Base-by-base conservation (phyloP, 2,113 vertebrate species). In the Mastomys natalensis region DNA sequence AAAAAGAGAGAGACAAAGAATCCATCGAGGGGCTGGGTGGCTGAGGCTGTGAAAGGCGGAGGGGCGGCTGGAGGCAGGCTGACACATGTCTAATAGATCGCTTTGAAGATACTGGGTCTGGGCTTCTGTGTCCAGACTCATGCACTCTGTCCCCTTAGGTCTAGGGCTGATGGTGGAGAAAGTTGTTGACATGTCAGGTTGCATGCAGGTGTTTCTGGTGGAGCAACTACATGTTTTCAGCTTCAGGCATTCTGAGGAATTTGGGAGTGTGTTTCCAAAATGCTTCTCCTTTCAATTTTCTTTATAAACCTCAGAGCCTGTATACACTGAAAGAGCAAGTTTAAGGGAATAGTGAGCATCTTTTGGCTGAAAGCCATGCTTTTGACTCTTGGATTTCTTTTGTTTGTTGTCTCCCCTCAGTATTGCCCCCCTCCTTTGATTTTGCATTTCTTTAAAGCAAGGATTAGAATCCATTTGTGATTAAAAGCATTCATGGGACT, bases 321-420 rank as follows among this genome's bases (percentile, higher is more conserved):
- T 94, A 87, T 90, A 94, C 58, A 78, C 66, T 62, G 48, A 53
- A 91, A 81, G 3, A 90, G 48, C 40, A 74, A 62, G 89, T 90
- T 51, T 78, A 86, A 31, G 15, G 90, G 31, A 68, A 45, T 66
- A 53, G 21, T 77, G 43, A 94, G 12, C 43, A 88, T 40, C 31
- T 93, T 93, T 64, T 90, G 80, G 60, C 60, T 78, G 43, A 87
- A 89, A 72, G 64, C 70, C 66, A 64, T 29, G 53, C 8, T 90
- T 89, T 87, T 87, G 62, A 87, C 2, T 16, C 34, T 37, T 48
- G 66, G 43, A 66, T 88, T 86, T 58, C 43, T 78, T 92, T 62
- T 40, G 77, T 87, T 64, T 45, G 17, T 31, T 78, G 26, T 89
- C 21, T 94, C 76, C 24, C 60, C 17, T 62, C 77, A 89, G 66